Percentiles rank a stretch among this genome's conserved stretches.
phyloP scores from a whole-genome alignment of 1,140 invertebrate species.

The Homalodisca vitripennis region DNA sequence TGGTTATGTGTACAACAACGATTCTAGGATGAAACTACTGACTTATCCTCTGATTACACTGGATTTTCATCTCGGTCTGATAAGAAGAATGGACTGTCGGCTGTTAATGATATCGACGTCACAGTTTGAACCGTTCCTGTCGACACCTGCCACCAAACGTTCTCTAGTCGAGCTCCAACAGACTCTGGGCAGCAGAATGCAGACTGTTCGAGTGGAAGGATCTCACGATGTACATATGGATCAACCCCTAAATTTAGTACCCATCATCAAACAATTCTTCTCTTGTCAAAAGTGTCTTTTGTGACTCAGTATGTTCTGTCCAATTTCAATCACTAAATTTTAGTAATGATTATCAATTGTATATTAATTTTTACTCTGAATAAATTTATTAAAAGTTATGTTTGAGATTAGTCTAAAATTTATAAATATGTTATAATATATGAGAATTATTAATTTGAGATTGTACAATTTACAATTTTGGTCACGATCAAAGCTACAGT shows the following conservation, averaged over 20 bases:
- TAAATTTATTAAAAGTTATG: too few species aligned
- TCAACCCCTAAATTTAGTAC: conserved; percentile 54
- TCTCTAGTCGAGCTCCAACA: conserved; percentile 41
- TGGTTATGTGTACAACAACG: conserved; percentile 46
- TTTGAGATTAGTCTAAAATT: too few species aligned
- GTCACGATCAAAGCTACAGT: too few species aligned
- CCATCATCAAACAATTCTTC: conserved; percentile 50
- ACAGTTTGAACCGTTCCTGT: conserved; percentile 27
- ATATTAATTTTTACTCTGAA: too few species aligned
- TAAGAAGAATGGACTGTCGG: conserved; percentile 39
- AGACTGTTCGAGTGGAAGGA: conserved; percentile 51
- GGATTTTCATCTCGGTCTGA: conserved; percentile 34
- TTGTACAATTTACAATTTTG: too few species aligned
- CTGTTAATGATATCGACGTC: conserved; percentile 44
- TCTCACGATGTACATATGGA: conserved; percentile 65
- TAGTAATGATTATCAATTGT: too few species aligned
- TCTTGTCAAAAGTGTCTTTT: conserved; percentile 31
- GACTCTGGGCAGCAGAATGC: conserved; percentile 41
- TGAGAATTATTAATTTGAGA: too few species aligned
- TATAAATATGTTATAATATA: too few species aligned
- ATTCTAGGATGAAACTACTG: conserved; percentile 44
- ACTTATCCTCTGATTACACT: conserved; percentile 34
- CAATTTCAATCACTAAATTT: too few species aligned
- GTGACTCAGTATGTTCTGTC: neutral
- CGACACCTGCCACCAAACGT: conserved; percentile 39